Evolutionary conservation across 1,140 invertebrate genomes (phyloP).

Genomic region (Brachystomella parvula): DNA sequence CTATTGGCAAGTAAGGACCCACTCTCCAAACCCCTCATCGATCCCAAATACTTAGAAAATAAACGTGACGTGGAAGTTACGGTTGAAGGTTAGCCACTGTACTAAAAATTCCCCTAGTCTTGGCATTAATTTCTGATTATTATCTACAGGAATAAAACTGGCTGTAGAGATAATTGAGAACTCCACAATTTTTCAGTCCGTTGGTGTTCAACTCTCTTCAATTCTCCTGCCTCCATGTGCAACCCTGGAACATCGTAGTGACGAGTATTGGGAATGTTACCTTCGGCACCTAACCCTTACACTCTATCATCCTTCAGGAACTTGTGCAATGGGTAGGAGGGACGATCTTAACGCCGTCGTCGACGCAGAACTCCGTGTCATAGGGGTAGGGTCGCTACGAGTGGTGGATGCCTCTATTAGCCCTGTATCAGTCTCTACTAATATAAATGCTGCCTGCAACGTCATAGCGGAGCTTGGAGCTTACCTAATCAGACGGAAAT

Average conservation of each 20-base stretch:
- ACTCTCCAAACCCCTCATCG: slow-evolving; percentile 30
- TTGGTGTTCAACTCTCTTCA: not conserved
- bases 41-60: slow-evolving; percentile 37
- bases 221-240: slow-evolving; percentile 35
- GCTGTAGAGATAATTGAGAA: slow-evolving; percentile 9
- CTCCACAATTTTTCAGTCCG: not conserved
- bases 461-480: slow-evolving; percentile 1
- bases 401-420: slow-evolving; percentile 43
- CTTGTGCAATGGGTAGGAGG: slow-evolving; percentile 52
- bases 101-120: not conserved
- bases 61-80: slow-evolving; percentile 14
- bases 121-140: not conserved
- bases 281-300: slow-evolving; percentile 40
- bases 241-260: slow-evolving; percentile 38
- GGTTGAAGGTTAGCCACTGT: slow-evolving; percentile 13
- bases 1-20: slow-evolving; percentile 30
- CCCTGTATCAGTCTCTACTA: not conserved
- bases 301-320: slow-evolving; percentile 48
- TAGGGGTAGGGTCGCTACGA: slow-evolving; percentile 46
- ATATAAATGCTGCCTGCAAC: slow-evolving; percentile 15
- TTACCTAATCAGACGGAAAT: not conserved
- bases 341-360: slow-evolving; percentile 51
- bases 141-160: slow-evolving; percentile 24
- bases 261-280: slow-evolving; percentile 61
- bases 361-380: slow-evolving; percentile 46